phyloP scores from a whole-genome alignment of 2,113 vertebrate genomes.

The Neolamprologus ventralis region DNA sequence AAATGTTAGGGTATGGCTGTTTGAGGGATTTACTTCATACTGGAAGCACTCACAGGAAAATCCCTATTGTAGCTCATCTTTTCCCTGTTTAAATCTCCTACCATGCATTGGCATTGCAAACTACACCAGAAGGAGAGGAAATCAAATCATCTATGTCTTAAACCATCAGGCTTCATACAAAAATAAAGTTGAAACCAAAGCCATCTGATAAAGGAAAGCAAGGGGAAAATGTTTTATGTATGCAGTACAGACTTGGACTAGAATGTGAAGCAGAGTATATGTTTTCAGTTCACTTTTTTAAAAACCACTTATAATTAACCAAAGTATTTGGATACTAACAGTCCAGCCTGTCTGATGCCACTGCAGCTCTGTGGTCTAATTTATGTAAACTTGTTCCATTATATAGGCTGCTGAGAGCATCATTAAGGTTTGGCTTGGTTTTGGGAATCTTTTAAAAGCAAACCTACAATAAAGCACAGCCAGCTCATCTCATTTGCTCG shows the following conservation, averaged over 20 bases:
- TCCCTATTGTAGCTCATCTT: constrained; percentile 56
- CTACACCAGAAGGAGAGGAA: not conserved
- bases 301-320: constrained; percentile 64
- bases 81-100: constrained; percentile 61
- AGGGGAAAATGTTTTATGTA: constrained; percentile 50
- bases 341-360: constrained; percentile 56
- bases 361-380: constrained; percentile 68
- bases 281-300: constrained; percentile 42
- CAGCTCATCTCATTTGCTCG: constrained; percentile 71
- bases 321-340: constrained; percentile 57
- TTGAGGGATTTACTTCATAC: constrained; percentile 64
- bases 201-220: constrained; percentile 28
- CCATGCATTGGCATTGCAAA: constrained; percentile 52
- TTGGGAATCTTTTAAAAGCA: constrained; percentile 52
- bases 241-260: constrained; percentile 14
- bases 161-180: constrained; percentile 44
- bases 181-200: constrained; percentile 43
- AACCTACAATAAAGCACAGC: constrained; percentile 57
- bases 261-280: constrained; percentile 27
- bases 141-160: constrained; percentile 53
- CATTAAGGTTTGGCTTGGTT: constrained; percentile 65
- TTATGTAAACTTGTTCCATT: constrained; percentile 75
- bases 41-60: constrained; percentile 63
- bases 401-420: constrained; percentile 71
- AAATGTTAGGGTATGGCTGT: constrained; percentile 47